Percentiles rank a stretch among this genome's conserved stretches.
Evolutionary conservation across 2,797 vertebrate species (phyloP).

Genomic region (Neosilurus hyrtlii): DNA sequence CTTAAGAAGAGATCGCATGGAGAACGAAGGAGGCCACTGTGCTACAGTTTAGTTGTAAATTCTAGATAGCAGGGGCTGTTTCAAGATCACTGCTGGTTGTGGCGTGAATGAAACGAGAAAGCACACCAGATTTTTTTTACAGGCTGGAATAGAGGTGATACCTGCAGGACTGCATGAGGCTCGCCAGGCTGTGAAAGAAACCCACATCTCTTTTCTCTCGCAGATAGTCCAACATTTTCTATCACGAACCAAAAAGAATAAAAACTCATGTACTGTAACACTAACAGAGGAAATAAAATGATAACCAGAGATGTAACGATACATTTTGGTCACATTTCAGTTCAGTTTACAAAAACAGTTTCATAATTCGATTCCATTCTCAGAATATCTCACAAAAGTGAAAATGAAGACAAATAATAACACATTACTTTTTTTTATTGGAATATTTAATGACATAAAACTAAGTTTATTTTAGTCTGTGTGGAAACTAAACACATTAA

Average conservation of each 20-base stretch:
- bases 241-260: slow-evolving; percentile 52
- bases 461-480: background rate
- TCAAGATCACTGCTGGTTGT: background rate
- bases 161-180: slow-evolving; percentile 92
- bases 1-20: background rate
- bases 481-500: background rate
- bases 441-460: background rate
- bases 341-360: background rate
- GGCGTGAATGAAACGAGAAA: background rate
- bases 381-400: background rate
- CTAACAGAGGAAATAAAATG: background rate
- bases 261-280: background rate
- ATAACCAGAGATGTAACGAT: background rate
- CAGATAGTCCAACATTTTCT: slow-evolving; percentile 97
- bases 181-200: slow-evolving; percentile 90
- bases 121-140: background rate
- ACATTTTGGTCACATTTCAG: background rate
- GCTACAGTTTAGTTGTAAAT: background rate
- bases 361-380: background rate
- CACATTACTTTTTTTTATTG: background rate
- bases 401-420: background rate
- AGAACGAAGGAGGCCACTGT: background rate
- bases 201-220: slow-evolving; percentile 88
- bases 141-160: slow-evolving; percentile 54
- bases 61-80: background rate